Conservation (phyloP, 30 jellyfish, hydroid and myxozoan species). For the Aurelia sp. region DNA sequence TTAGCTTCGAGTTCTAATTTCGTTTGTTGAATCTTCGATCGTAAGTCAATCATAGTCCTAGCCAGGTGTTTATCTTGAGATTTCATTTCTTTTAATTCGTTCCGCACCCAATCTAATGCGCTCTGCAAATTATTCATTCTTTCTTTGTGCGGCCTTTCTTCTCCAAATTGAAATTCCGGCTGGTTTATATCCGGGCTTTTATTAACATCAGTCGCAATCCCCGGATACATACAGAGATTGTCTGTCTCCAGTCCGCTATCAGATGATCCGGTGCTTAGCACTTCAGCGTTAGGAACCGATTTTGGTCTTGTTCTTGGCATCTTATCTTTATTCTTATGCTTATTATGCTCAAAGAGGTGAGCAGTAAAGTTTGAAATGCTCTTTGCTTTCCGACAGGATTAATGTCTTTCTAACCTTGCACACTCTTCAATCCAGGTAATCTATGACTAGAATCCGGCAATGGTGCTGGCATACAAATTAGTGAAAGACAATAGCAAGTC, state of each 20-base stretch:
- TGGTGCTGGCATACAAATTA: too few relatives aligned
- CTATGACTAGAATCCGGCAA: too few relatives aligned
- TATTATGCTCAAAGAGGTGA: too few relatives aligned
- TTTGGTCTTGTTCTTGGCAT: conserved; percentile 52
- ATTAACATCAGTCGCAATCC: conserved; percentile 6
- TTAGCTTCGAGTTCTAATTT: conserved; percentile 51
- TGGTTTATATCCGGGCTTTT: neutral
- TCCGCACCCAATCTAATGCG: conserved; percentile 77
- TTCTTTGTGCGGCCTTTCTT: conserved; percentile 43
- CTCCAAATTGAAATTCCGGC: conserved; percentile 58
- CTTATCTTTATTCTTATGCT: neutral
- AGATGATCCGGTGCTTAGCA: conserved; percentile 68
- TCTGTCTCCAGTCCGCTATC: conserved; percentile 78
- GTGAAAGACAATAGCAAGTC: too few relatives aligned
- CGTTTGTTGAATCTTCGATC: conserved; percentile 66
- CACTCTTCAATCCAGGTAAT: too few relatives aligned
- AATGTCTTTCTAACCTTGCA: too few relatives aligned
- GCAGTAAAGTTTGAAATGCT: too few relatives aligned
- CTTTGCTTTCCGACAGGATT: too few relatives aligned
- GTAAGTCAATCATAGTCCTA: conserved; percentile 76
- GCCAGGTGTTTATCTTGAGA: conserved; percentile 80
- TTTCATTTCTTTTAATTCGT: conserved; percentile 71
- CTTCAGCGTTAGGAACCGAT: conserved; percentile 52
- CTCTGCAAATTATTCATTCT: conserved; percentile 62
- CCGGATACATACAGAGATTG: neutral